Percentiles rank a stretch among this genome's conserved stretches.
These are phyloP conservation scores for Eupithecia dodoneata DNA, from an alignment of 2,888 invertebrate species.

Conservation along the genomic window DNA sequence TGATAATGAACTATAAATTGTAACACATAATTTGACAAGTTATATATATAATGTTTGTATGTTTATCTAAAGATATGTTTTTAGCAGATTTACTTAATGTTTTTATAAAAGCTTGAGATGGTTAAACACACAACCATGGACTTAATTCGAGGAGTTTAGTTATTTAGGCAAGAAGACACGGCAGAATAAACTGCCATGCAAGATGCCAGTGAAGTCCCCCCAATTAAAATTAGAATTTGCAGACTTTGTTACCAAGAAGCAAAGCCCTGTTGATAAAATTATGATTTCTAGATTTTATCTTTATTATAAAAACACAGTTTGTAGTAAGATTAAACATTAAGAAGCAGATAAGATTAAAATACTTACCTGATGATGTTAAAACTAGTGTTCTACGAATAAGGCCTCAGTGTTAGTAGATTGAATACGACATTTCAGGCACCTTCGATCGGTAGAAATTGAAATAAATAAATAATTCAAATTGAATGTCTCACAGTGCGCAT, in stretches of 20 bases:
- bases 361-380: constrained; percentile 6
- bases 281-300: neutral
- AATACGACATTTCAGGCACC: neutral
- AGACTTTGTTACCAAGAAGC: neutral
- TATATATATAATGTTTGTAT: no score
- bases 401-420: neutral
- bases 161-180: no score
- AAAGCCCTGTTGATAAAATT: neutral
- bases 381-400: neutral
- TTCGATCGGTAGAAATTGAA: neutral
- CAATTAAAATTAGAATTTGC: no score
- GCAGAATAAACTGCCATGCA: no score
- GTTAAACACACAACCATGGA: no score
- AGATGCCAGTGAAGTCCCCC: no score
- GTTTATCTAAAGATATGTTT: no score
- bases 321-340: neutral
- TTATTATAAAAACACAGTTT: neutral
- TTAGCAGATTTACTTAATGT: no score
- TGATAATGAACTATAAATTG: no score
- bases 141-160: no score
- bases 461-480: constrained; percentile 12
- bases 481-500: neutral
- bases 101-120: no score
- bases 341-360: constrained; percentile 1
- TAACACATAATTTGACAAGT: no score